Evolutionary conservation across 2,888 invertebrate species (phyloP).

Genomic region (Drosophila monieri): DNA sequence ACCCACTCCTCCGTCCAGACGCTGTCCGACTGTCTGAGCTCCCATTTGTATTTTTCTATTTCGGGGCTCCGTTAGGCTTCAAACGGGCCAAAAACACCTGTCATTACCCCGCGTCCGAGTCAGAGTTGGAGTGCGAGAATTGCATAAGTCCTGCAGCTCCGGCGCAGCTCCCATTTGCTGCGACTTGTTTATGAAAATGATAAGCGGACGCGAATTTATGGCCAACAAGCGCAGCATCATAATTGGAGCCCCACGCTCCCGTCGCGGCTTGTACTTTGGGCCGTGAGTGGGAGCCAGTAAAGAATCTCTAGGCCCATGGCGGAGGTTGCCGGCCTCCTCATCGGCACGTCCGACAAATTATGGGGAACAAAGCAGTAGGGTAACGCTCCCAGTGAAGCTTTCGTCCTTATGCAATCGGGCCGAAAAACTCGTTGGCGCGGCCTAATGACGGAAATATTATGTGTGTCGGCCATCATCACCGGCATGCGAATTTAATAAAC

Average conservation of each 20-base stretch:
- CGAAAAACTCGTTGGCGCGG: conserved; percentile 60
- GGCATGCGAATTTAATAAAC: conserved; percentile 72
- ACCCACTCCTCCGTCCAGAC: conserved; percentile 20
- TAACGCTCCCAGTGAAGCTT: conserved; percentile 3
- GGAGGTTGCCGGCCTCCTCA: background rate
- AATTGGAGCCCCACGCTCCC: conserved; percentile 59
- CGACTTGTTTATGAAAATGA: conserved; percentile 78
- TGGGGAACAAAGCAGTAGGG: conserved; percentile 48
- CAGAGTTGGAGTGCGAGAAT: conserved; percentile 54
- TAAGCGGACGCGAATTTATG: conserved; percentile 72
- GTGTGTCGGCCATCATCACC: conserved; percentile 50
- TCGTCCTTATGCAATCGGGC: conserved; percentile 56
- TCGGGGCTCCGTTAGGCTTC: conserved; percentile 65
- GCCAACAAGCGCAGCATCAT: conserved; percentile 58
- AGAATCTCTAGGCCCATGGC: conserved; percentile 23
- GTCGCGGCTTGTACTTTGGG: conserved; percentile 34
- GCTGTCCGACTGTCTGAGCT: conserved; percentile 16
- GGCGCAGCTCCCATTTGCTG: conserved; percentile 43
- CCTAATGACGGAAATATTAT: conserved; percentile 73
- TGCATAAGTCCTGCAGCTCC: conserved; percentile 68
- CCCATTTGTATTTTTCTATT: conserved; percentile 21
- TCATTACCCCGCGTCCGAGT: conserved; percentile 64
- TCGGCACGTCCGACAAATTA: conserved; percentile 53
- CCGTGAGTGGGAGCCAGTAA: conserved; percentile 30
- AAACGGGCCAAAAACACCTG: conserved; percentile 79